Conservation (phyloP, 2,113 vertebrate species). For the Antechinus stuartii region DNA sequence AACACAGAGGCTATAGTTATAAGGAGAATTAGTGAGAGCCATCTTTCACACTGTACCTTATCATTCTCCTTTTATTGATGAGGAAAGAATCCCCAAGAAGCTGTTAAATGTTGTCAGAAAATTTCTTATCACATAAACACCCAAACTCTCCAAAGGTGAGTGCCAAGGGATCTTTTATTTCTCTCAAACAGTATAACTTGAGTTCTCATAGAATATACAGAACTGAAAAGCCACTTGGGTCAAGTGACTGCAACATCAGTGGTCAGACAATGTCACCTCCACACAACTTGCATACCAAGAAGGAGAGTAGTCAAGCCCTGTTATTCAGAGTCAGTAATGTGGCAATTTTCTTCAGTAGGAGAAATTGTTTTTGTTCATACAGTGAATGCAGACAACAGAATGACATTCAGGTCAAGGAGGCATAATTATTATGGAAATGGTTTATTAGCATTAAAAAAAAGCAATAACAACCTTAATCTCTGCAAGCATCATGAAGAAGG, state of each 20-base stretch:
- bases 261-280: background rate
- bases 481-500: background rate
- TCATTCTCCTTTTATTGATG: background rate
- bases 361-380: constrained; percentile 65
- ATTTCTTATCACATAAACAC: background rate
- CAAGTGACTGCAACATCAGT: background rate
- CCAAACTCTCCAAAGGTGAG: background rate
- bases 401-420: constrained; percentile 70
- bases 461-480: background rate
- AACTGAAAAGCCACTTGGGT: background rate
- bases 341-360: constrained; percentile 65
- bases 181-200: background rate
- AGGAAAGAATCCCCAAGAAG: background rate
- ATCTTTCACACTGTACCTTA: rapidly evolving
- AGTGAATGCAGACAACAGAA: constrained; percentile 44
- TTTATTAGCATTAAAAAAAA: constrained; percentile 47
- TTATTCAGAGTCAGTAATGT: constrained; percentile 55
- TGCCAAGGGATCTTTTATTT: constrained; percentile 41
- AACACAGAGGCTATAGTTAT: background rate
- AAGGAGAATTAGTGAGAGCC: background rate
- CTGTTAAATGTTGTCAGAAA: constrained; percentile 15
- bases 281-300: constrained; percentile 48
- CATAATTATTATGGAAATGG: constrained; percentile 65
- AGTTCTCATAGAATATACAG: background rate
- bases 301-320: constrained; percentile 50